Conservation (phyloP, 2,797 vertebrate genomes). For the Orestias chungarensis region DNA sequence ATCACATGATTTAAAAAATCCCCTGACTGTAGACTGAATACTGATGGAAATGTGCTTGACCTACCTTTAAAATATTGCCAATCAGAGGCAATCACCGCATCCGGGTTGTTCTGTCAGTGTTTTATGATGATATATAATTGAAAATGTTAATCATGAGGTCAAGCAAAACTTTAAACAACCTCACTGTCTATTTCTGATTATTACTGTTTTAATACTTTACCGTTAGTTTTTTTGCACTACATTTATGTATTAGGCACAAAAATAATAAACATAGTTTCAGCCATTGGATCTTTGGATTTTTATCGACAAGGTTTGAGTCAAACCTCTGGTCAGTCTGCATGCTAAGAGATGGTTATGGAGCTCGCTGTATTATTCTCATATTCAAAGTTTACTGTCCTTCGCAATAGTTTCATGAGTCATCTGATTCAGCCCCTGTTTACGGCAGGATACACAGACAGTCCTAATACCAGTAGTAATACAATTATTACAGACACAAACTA, state of each 20-base stretch:
- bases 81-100: not conserved
- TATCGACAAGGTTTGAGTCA: not conserved
- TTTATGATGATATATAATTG: too few relatives aligned
- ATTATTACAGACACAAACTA: not conserved
- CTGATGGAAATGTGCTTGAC: not conserved
- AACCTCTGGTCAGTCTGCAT: not conserved
- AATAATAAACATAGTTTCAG: not conserved
- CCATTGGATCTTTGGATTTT: not conserved
- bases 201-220: not conserved
- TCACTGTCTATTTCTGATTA: not conserved
- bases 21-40: constrained; percentile 25
- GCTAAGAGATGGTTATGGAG: not conserved
- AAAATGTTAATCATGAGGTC: not conserved
- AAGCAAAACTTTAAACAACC: not conserved
- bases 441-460: not conserved
- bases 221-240: not conserved
- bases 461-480: not conserved
- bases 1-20: constrained; percentile 19
- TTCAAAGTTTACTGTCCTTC: not conserved
- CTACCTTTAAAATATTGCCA: not conserved
- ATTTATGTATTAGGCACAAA: not conserved
- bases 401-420: not conserved
- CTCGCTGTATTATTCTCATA: not conserved
- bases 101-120: too few relatives aligned
- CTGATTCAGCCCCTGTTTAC: not conserved